phyloP scores from a whole-genome alignment of 2,113 vertebrate species.

The Dromaius novaehollandiae region DNA sequence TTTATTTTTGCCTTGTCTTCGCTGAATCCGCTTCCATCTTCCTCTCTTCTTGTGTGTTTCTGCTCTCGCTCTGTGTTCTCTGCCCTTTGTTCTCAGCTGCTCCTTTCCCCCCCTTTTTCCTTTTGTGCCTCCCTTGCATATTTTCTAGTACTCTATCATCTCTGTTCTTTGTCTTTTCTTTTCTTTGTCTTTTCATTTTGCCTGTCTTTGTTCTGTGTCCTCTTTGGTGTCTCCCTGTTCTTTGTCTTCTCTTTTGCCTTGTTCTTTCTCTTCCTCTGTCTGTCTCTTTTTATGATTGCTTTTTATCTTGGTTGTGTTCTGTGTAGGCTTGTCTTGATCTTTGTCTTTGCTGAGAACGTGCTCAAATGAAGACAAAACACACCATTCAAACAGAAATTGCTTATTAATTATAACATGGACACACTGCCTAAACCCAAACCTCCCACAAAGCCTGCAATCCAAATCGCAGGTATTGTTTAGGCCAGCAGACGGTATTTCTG shows the following conservation, averaged over 20 bases:
- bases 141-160: slow-evolving; percentile 64
- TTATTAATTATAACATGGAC: slow-evolving; percentile 64
- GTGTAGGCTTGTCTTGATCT: slow-evolving; percentile 67
- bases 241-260: slow-evolving; percentile 72
- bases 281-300: slow-evolving; percentile 66
- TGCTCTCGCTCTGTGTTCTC: slow-evolving; percentile 52
- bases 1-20: slow-evolving; percentile 38
- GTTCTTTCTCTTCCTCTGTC: slow-evolving; percentile 63
- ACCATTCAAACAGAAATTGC: slow-evolving; percentile 57
- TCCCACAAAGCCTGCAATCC: slow-evolving; percentile 36
- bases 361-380: slow-evolving; percentile 68
- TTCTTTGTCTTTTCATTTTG: slow-evolving; percentile 68
- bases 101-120: slow-evolving; percentile 2
- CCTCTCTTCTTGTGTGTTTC: slow-evolving; percentile 10
- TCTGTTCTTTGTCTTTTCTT: slow-evolving; percentile 60
- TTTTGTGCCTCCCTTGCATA: slow-evolving; percentile 59
- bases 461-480: not conserved
- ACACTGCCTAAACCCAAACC: not conserved
- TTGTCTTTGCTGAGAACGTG: slow-evolving; percentile 60
- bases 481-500: not conserved
- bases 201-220: slow-evolving; percentile 66
- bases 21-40: slow-evolving; percentile 37
- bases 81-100: slow-evolving; percentile 54
- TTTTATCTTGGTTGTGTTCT: slow-evolving; percentile 66
- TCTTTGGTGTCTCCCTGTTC: slow-evolving; percentile 69